phyloP scores from a whole-genome alignment of 2,797 vertebrate species.

The Cossypha polioptera region DNA sequence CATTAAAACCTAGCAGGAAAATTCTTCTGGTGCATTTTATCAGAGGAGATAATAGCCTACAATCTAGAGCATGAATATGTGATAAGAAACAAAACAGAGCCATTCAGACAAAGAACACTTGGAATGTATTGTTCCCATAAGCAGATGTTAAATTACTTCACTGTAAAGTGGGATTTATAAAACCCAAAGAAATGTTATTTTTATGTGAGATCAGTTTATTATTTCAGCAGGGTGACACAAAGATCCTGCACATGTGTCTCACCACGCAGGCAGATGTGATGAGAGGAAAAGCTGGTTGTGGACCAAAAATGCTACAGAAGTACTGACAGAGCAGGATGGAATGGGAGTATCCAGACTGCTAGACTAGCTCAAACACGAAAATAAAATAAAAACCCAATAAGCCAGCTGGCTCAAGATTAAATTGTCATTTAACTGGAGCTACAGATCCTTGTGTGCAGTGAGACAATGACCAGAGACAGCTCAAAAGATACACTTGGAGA shows the following conservation, averaged over 20 bases:
- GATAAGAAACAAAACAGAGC: conserved; percentile 49
- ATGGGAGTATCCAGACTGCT: neutral
- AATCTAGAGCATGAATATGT: conserved; percentile 53
- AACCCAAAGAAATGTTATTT: conserved; percentile 12
- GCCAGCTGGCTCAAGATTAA: neutral
- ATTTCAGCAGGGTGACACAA: neutral
- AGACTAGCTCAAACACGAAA: neutral
- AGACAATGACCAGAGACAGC: neutral
- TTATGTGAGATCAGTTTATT: neutral
- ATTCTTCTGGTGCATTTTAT: conserved; percentile 29
- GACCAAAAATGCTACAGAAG: neutral
- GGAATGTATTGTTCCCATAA: conserved; percentile 51
- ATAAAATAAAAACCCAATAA: neutral
- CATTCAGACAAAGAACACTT: conserved; percentile 30
- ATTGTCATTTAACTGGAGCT: neutral
- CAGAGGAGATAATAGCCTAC: conserved; percentile 51
- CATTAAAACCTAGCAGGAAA: conserved; percentile 43
- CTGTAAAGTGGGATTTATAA: conserved; percentile 4
- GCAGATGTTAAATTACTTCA: conserved; percentile 61
- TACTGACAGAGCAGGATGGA: neutral
- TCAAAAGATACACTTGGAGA: neutral
- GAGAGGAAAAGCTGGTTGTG: neutral
- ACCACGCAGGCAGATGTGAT: neutral
- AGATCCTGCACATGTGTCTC: neutral
- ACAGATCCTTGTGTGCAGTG: neutral